Base-by-base conservation (phyloP, 2,797 vertebrate species). In the Aeoliscus strigatus region DNA sequence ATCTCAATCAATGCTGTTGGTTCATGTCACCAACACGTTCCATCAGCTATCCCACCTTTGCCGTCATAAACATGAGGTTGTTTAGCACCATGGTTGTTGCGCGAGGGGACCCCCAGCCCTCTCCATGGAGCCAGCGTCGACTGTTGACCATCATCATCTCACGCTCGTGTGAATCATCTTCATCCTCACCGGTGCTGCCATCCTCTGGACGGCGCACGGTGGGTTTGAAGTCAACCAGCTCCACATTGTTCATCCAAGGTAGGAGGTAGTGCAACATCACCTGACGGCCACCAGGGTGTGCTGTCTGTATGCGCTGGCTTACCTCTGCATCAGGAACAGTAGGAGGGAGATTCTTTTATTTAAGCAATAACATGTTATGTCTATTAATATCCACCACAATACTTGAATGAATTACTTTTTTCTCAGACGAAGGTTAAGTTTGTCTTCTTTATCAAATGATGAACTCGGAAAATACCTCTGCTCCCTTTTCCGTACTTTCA, bases 31-130 rank as follows among this genome's bases (percentile, higher is more conserved):
- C n/a, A n/a, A n/a, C n/a, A n/a, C n/a, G n/a, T n/a, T 32, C 9
- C 28, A 25, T 28, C 2, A 26, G 14, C 9, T 0, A 13, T 1
- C 58, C 80, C 84, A 99, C 96, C 93, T 98, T 98, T 9, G 96
- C 95, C 0, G 96, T 99, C 91, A 99, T 98, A 74, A 98, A 98
- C 93, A 99, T 96, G 29, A 99, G 91, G 65, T 99, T 99, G 86
- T 99, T 99, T 61, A 99, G 84, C 84, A 99, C 93, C 93, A 99
- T 95, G 39, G 93, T 89, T 13, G 96, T 97, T 46, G 96, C 96
- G 28, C 93, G 93, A 0, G 93, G 94, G 3, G 96, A 98, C 2
- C 96, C 96, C 96, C 96, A 99, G 60, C 96, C 96, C 63, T 97
- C 94, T 60, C 96, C 96, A 43, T 88, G 85, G 1, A 99, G 83